These are phyloP conservation scores for Dasypogon diadema DNA, from an alignment of 2,888 invertebrate species.

Conservation along the genomic window DNA sequence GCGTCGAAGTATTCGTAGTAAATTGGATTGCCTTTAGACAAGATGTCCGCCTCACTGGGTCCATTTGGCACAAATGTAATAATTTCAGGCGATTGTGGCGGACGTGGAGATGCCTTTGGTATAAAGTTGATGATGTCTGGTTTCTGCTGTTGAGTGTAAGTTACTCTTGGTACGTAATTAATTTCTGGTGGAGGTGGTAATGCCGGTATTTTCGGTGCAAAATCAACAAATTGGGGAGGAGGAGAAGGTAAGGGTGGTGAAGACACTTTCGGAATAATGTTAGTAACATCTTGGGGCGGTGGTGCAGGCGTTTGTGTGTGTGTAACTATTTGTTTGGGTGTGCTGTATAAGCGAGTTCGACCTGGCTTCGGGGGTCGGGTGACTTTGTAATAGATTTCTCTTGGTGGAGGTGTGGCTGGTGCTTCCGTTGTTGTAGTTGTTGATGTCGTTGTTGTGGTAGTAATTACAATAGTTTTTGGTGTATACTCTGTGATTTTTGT, in stretches of 20 bases:
- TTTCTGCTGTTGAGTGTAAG: slow-evolving; percentile 58
- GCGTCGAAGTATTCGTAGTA: slow-evolving; percentile 69
- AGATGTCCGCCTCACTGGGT: slow-evolving; percentile 58
- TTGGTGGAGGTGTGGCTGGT: slow-evolving; percentile 67
- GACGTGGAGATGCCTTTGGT: slow-evolving; percentile 62
- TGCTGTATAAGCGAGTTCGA: slow-evolving; percentile 9
- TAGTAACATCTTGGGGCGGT: slow-evolving; percentile 26
- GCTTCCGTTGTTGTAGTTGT: slow-evolving; percentile 67
- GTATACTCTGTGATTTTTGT: slow-evolving; percentile 61
- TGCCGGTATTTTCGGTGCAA: neutral
- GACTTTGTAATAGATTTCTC: slow-evolving; percentile 25
- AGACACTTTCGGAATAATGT: slow-evolving; percentile 63
- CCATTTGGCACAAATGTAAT: slow-evolving; percentile 64
- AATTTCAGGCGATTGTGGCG: slow-evolving; percentile 61
- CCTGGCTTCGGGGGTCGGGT: slow-evolving; percentile 21
- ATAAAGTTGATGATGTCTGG: slow-evolving; percentile 63
- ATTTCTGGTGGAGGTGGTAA: slow-evolving; percentile 65
- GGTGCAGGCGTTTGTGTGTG: slow-evolving; percentile 15
- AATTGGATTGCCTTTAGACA: slow-evolving; percentile 67
- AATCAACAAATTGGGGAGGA: slow-evolving; percentile 66
- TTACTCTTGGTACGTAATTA: slow-evolving; percentile 73
- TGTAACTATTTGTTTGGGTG: neutral
- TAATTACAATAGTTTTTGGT: slow-evolving; percentile 61
- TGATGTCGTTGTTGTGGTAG: slow-evolving; percentile 64
- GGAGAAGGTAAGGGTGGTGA: slow-evolving; percentile 55